These are phyloP conservation scores for Anguilla marmorata DNA, from an alignment of 2,797 vertebrate species.

Conservation along the genomic window DNA sequence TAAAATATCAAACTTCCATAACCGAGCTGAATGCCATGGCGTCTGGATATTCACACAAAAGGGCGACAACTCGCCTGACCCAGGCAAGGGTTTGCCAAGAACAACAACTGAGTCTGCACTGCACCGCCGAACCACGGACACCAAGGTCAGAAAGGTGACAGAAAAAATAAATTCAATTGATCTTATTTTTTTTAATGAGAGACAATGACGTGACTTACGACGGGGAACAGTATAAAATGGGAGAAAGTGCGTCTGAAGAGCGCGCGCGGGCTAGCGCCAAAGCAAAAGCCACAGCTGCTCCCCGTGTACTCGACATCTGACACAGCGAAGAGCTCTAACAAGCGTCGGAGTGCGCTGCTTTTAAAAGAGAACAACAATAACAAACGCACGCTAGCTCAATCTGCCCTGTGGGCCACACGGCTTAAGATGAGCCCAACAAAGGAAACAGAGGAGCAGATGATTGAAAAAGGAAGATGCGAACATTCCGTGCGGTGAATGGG, in stretches of 20 bases:
- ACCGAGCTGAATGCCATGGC: background rate
- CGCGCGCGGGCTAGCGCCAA: too few species aligned
- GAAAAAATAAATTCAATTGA: background rate
- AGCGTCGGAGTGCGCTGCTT: background rate
- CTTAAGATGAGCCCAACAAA: background rate
- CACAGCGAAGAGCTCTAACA: background rate
- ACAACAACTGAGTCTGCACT: background rate
- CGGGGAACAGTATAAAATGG: too few species aligned
- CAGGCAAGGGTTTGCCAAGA: background rate
- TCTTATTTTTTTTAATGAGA: background rate
- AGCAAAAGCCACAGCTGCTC: background rate
- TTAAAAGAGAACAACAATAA: background rate
- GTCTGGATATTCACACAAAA: background rate
- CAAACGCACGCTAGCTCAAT: background rate
- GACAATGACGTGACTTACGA: background rate
- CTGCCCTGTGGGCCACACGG: background rate
- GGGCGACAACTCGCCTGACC: background rate
- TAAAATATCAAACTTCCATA: background rate
- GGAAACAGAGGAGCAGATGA: background rate
- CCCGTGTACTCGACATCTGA: background rate
- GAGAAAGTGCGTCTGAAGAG: background rate
- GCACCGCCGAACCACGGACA: too few species aligned
- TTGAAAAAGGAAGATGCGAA: background rate
- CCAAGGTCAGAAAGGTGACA: too few species aligned
- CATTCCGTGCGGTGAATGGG: background rate